Conservation (phyloP, 2,113 vertebrate species). For the Pteronura brasiliensis region DNA sequence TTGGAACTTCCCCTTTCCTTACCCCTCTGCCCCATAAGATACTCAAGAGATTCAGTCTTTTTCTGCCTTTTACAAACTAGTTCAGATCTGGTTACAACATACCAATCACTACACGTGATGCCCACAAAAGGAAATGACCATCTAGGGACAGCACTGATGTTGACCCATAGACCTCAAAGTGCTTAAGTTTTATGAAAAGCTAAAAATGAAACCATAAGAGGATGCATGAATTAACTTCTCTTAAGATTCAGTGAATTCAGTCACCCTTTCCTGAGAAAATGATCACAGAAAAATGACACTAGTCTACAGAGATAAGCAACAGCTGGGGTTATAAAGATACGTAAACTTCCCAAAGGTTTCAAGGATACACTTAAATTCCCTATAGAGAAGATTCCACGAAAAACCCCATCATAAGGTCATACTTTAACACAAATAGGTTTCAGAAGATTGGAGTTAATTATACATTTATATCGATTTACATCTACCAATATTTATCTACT, state of each 20-base stretch:
- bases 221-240: background rate
- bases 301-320: background rate
- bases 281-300: background rate
- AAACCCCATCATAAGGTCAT: background rate
- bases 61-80: background rate
- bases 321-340: background rate
- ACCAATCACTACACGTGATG: background rate
- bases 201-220: background rate
- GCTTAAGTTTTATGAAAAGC: background rate
- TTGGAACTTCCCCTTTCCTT: background rate
- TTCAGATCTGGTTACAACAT: background rate
- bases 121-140: background rate
- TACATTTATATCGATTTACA: background rate
- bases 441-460: background rate
- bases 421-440: background rate
- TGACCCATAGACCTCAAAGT: background rate
- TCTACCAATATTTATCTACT: background rate
- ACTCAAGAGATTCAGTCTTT: background rate
- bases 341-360: background rate
- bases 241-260: background rate
- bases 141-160: background rate
- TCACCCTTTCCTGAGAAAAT: background rate
- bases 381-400: background rate
- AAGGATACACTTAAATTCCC: background rate
- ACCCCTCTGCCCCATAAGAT: rapidly evolving